phyloP scores from a whole-genome alignment of 2,797 vertebrate species.

The Chrosomus eos region DNA sequence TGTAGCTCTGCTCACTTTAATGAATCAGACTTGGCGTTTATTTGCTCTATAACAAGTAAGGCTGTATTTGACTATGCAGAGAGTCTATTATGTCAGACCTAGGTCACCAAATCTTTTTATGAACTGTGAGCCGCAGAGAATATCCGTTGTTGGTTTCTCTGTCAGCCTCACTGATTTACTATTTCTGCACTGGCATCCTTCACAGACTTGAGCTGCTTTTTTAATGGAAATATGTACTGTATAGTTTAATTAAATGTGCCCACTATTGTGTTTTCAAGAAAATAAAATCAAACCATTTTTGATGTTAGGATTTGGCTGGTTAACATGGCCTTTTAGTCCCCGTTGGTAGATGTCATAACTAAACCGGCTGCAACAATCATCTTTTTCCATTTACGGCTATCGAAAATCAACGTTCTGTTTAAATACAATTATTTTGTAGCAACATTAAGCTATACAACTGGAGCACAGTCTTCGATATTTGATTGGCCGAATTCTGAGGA shows the following conservation, averaged over 20 bases:
- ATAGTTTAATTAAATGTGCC: background rate
- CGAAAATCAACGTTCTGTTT: background rate
- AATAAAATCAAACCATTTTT: background rate
- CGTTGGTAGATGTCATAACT: background rate
- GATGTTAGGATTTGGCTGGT: background rate
- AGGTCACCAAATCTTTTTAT: constrained; percentile 46
- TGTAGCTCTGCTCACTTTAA: constrained; percentile 49
- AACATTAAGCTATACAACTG: background rate
- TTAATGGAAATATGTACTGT: background rate
- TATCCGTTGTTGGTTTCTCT: constrained; percentile 2
- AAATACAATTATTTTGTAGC: background rate
- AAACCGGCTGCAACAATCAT: background rate
- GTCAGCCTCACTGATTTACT: background rate
- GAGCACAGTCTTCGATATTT: background rate
- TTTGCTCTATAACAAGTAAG: constrained; percentile 44
- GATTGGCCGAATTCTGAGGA: background rate
- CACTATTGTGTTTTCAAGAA: background rate
- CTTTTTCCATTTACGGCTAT: background rate
- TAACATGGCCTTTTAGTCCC: background rate
- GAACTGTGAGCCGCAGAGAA: constrained; percentile 35
- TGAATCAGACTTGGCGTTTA: constrained; percentile 54
- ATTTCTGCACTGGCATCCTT: background rate
- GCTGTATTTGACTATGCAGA: constrained; percentile 48
- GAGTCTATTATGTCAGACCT: constrained; percentile 18
- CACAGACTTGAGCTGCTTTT: background rate